A percentile compares a stretch with the other conserved stretches of the same genome.
phyloP scores from a whole-genome alignment of 2,797 vertebrate species.

The Labeo calbasu region DNA sequence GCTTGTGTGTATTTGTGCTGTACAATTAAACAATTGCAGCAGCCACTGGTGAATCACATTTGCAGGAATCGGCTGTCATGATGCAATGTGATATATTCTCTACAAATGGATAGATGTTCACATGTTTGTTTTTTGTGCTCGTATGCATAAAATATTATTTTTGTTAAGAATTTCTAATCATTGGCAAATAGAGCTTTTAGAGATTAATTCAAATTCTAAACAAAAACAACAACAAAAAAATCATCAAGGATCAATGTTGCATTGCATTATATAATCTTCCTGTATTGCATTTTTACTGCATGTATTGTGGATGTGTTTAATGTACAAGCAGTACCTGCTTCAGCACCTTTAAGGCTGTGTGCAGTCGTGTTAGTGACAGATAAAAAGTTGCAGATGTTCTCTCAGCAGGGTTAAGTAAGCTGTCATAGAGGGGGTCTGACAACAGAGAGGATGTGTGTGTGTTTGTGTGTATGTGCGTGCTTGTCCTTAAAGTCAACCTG shows the following conservation, averaged over 20 bases:
- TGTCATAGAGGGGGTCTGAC: slow-evolving; percentile 63
- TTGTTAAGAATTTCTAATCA: neutral
- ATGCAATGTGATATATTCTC: neutral
- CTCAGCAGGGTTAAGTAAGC: slow-evolving; percentile 74
- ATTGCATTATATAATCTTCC: neutral
- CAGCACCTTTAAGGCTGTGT: slow-evolving; percentile 29
- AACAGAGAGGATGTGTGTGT: slow-evolving; percentile 23
- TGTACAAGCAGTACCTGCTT: neutral
- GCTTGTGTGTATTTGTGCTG: neutral
- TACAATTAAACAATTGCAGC: slow-evolving; percentile 3
- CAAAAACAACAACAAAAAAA: neutral
- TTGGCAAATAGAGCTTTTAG: neutral
- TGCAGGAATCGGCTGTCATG: neutral
- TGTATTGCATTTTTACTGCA: neutral
- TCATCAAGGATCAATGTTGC: neutral
- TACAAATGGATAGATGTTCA: neutral
- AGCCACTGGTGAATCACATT: neutral
- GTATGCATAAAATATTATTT: neutral
- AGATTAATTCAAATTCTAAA: neutral
- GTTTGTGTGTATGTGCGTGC: neutral
- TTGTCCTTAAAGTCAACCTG: slow-evolving; percentile 10
- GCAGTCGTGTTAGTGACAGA: slow-evolving; percentile 2
- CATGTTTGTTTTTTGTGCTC: neutral
- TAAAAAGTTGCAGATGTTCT: slow-evolving; percentile 71
- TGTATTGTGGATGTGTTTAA: neutral